These are phyloP conservation scores for Mamestra configurata DNA, from an alignment of 1,140 invertebrate species.

Conservation along the genomic window DNA sequence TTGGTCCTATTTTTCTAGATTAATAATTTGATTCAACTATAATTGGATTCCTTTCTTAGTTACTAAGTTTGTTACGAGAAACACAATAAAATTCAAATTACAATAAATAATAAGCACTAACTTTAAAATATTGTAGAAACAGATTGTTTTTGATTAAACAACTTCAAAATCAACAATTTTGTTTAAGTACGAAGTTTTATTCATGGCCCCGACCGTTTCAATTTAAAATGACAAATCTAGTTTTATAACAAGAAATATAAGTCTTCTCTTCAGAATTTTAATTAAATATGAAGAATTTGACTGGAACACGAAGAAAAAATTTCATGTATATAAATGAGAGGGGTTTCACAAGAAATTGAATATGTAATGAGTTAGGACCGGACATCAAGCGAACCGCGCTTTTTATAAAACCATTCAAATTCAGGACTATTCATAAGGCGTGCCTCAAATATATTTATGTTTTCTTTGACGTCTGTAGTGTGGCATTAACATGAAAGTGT, in stretches of 20 bases:
- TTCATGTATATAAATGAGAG: constrained; percentile 50
- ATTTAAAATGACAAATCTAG: constrained; percentile 35
- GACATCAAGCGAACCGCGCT: constrained; percentile 33
- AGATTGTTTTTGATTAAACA: constrained; percentile 33
- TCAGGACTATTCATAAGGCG: constrained; percentile 38
- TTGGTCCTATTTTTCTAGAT: neutral
- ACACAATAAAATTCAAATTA: neutral
- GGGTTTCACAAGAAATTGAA: constrained; percentile 48
- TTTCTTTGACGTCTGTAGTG: neutral
- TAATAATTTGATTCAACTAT: neutral
- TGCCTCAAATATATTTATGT: constrained; percentile 24
- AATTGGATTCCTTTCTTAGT: constrained; percentile 8
- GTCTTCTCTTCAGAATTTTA: constrained; percentile 34
- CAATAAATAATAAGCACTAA: constrained; percentile 17
- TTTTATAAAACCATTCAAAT: constrained; percentile 43
- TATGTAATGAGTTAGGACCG: constrained; percentile 42
- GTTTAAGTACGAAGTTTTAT: constrained; percentile 27
- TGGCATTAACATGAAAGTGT: neutral
- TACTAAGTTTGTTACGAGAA: neutral
- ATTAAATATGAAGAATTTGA: constrained; percentile 41
- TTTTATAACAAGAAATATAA: constrained; percentile 37
- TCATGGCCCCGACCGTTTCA: neutral
- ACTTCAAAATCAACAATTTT: constrained; percentile 17
- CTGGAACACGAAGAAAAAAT: constrained; percentile 26
- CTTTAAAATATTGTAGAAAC: constrained; percentile 5